Evolutionary conservation across 2,797 vertebrate genomes (phyloP), one percentile per base, ranked within the genome.

Genomic region (Crocidura indochinensis): DNA sequence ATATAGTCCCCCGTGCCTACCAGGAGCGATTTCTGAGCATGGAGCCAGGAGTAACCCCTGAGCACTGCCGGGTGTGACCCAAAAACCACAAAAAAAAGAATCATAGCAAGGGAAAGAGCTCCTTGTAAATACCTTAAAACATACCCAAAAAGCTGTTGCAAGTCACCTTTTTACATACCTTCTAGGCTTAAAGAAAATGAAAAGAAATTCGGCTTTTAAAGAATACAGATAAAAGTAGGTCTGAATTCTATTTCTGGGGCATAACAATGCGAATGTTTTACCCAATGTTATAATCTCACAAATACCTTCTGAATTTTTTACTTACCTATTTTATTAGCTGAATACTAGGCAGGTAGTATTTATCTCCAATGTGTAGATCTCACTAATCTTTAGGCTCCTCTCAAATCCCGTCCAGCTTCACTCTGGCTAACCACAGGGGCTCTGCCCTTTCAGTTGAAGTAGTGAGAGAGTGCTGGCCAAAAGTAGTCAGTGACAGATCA

Each of bases 271-370:
- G 15, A 81, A 67, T 72, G 22, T 8, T 38, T 69, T 68, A 31
- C 27, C 64, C 0, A 1, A 53, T 49, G 67, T 0, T 46, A 44
- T 72, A 76, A 78, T 89, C 29, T 49, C 72, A 68, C 31, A 75
- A 88, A 67, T 11, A 27, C 47, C 82, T 85, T 75, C 75, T 71
- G 10, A 74, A 71, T 31, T 82, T 78, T 17, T 71, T 1, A 51
- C 80, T 76, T 90, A 73, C 22, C 20, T 5, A n/a, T 80, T 73
- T 83, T 88, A 10, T 81, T 86, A 46, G 47, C 8, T 69, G 56
- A 87, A 77, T 68, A 81, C 69, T 72, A 74, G 26, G 68, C 8
- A 88, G 14, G 24, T 27, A 85, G 69, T 56, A 62, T 68, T 44
- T 90, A 44, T 24, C 64, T 68, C 3, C 17, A 29, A 29, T 17